phyloP scores from a whole-genome alignment of 2,888 invertebrate species.

The Eupithecia dodoneata region DNA sequence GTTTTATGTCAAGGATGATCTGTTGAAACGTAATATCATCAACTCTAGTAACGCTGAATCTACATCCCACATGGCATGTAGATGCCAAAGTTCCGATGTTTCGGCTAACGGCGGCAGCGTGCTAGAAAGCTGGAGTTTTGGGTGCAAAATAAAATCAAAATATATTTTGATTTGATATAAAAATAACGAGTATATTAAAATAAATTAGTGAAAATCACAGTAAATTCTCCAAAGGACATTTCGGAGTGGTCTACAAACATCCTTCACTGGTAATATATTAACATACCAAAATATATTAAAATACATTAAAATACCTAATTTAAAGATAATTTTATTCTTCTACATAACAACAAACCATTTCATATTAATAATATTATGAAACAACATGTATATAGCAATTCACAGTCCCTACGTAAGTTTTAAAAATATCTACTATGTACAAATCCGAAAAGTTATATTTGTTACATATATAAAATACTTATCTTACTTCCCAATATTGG shows the following conservation, averaged over 20 bases:
- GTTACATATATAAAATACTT: not conserved
- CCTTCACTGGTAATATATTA: not conserved
- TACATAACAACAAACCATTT: not conserved
- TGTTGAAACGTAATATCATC: too few species aligned
- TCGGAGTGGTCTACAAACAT: conserved; percentile 22
- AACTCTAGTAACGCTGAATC: too few species aligned
- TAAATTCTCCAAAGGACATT: conserved; percentile 6
- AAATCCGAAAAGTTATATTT: not conserved
- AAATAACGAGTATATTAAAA: conserved; percentile 20
- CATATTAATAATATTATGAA: not conserved
- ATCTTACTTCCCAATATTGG: not conserved
- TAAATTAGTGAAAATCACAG: conserved; percentile 24
- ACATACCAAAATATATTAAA: not conserved
- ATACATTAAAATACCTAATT: not conserved
- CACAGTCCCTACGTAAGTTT: not conserved
- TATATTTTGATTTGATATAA: not conserved
- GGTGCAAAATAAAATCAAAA: not conserved
- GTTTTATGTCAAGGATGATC: too few species aligned
- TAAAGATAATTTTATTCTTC: not conserved
- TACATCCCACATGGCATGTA: too few species aligned
- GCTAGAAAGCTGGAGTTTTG: not conserved
- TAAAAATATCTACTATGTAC: not conserved
- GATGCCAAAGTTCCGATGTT: too few species aligned
- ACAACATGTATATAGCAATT: not conserved
- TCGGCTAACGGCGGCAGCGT: too few species aligned